Conservation (phyloP, 2,888 invertebrate genomes). For the Lathronympha strigana region DNA sequence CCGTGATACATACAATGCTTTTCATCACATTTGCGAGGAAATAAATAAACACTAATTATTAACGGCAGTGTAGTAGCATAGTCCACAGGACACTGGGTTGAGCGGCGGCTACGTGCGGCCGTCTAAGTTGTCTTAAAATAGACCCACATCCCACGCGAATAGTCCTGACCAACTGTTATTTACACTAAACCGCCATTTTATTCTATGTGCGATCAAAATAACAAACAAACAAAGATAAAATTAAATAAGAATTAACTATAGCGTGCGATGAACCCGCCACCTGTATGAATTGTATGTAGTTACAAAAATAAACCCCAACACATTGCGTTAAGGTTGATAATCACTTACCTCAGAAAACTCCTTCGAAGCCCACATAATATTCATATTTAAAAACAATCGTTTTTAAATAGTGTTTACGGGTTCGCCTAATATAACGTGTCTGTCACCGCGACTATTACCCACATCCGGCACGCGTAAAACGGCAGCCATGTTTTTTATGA, state of each 20-base stretch:
- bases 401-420: conserved; percentile 24
- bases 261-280: not conserved
- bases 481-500: not conserved
- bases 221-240: not conserved
- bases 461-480: conserved; percentile 25
- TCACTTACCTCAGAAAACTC: not conserved
- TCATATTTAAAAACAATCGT: conserved; percentile 13
- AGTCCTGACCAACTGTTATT: too few species aligned
- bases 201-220: not conserved
- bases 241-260: not conserved
- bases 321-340: not conserved
- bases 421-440: conserved; percentile 23
- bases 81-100: too few species aligned
- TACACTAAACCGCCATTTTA: too few species aligned
- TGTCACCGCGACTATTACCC: conserved; percentile 28
- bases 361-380: not conserved
- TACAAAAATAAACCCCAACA: not conserved
- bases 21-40: too few species aligned
- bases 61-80: too few species aligned
- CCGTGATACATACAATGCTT: too few species aligned
- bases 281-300: not conserved
- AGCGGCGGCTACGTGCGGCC: too few species aligned
- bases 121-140: too few species aligned
- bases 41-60: too few species aligned
- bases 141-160: too few species aligned